These are phyloP conservation scores for Calypte anna DNA, from an alignment of 2,113 vertebrate genomes.

Conservation along the genomic window DNA sequence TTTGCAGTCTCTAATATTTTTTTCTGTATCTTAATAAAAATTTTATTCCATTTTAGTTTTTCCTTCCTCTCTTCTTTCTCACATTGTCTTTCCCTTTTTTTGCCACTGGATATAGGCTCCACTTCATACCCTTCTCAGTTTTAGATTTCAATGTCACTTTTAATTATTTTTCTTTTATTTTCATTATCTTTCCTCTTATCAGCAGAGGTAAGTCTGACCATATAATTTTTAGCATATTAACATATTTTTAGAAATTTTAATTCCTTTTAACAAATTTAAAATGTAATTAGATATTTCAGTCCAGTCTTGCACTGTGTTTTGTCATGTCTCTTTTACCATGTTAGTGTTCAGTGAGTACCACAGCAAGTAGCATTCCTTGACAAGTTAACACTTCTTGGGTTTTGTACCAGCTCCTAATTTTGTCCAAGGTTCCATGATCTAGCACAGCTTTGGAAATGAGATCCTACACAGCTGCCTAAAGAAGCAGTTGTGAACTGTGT, in stretches of 20 bases:
- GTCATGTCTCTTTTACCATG: background rate
- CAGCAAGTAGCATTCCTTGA: background rate
- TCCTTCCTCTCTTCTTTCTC: background rate
- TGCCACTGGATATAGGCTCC: background rate
- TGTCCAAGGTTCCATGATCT: background rate
- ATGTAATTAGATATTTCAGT: background rate
- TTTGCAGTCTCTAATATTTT: background rate
- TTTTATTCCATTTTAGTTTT: background rate
- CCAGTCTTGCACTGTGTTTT: background rate
- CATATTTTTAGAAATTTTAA: background rate
- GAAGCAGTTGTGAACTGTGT: background rate
- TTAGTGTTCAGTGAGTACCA: background rate
- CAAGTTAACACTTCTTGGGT: background rate
- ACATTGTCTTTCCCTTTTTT: background rate
- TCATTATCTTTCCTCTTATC: background rate
- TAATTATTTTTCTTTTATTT: background rate
- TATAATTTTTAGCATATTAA: background rate
- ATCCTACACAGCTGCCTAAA: background rate
- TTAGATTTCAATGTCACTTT: background rate
- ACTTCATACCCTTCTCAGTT: background rate
- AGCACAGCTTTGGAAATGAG: background rate
- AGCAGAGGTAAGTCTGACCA: background rate
- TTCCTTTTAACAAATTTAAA: background rate
- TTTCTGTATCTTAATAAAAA: background rate
- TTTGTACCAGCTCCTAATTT: background rate